Evolutionary conservation across 2,797 vertebrate species (phyloP).

Genomic region (Alauda arvensis): DNA sequence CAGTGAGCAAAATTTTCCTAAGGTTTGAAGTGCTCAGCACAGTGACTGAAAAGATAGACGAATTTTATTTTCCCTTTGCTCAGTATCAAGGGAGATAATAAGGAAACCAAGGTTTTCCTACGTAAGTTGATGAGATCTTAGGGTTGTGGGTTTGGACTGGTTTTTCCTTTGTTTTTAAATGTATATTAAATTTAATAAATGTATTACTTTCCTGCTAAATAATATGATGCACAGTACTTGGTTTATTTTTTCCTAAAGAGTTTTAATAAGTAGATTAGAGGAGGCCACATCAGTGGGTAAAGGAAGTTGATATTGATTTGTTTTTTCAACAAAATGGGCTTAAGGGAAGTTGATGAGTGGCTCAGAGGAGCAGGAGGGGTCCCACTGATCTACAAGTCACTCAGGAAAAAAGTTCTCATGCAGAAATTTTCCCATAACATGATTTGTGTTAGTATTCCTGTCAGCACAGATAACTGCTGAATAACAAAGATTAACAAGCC

Average conservation of each 20-base stretch:
- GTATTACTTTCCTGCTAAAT: neutral
- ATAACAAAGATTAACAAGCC: neutral
- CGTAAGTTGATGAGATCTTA: neutral
- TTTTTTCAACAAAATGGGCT: neutral
- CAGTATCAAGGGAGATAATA: neutral
- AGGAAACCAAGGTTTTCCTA: neutral
- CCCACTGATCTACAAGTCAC: neutral
- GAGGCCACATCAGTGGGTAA: neutral
- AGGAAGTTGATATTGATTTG: neutral
- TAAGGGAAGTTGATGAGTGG: neutral
- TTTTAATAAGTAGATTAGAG: neutral
- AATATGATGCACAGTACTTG: neutral
- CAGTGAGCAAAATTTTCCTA: neutral
- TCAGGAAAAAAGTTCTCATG: neutral
- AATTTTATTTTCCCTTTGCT: neutral
- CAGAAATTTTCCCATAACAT: neutral
- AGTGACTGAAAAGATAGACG: neutral
- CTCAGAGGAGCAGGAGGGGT: neutral
- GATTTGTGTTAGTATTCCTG: neutral
- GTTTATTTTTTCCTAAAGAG: neutral
- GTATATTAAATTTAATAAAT: neutral
- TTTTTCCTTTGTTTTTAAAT: neutral
- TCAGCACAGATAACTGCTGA: neutral
- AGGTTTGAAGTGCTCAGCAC: neutral
- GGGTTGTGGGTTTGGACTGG: rapidly evolving